These are phyloP conservation scores for Hoplostethus mediterraneus DNA, from an alignment of 2,797 vertebrate genomes.

Conservation along the genomic window DNA sequence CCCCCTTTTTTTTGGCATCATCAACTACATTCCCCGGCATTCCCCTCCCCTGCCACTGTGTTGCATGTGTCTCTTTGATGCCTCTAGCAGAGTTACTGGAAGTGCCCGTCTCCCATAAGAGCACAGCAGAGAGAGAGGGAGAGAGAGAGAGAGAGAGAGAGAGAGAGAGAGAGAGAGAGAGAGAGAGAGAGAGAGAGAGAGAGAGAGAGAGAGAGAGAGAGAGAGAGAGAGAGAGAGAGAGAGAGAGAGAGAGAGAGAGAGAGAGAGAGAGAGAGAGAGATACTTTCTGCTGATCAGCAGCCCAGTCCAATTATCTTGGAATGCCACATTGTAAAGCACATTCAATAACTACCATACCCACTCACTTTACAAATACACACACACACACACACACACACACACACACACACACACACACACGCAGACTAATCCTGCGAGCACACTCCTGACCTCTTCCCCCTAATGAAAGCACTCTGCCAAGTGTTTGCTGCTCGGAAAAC, in stretches of 20 bases:
- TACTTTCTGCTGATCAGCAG: conserved; percentile 65
- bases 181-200: conserved; percentile 16
- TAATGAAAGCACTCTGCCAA: conserved; percentile 55
- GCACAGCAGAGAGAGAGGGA: not conserved
- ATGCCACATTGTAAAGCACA: conserved; percentile 56
- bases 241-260: conserved; percentile 7
- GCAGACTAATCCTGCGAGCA: conserved; percentile 34
- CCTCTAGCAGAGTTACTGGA: conserved; percentile 7
- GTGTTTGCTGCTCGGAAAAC: conserved; percentile 35
- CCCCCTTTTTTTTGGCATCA: conserved; percentile 22
- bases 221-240: not conserved
- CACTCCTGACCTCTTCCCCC: conserved; percentile 50
- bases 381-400: conserved; percentile 17
- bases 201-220: conserved; percentile 3
- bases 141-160: conserved; percentile 5
- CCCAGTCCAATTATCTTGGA: conserved; percentile 65
- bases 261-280: conserved; percentile 18
- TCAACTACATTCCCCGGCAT: conserved; percentile 45
- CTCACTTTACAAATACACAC: conserved; percentile 49
- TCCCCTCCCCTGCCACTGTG: conserved; percentile 9
- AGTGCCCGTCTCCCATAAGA: not conserved
- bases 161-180: not conserved
- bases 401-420: conserved; percentile 28
- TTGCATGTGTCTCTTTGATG: conserved; percentile 36
- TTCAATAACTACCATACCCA: conserved; percentile 46